Conservation (phyloP, 92 coral and sea anemone genomes). For the Plumapathes pennacea region DNA sequence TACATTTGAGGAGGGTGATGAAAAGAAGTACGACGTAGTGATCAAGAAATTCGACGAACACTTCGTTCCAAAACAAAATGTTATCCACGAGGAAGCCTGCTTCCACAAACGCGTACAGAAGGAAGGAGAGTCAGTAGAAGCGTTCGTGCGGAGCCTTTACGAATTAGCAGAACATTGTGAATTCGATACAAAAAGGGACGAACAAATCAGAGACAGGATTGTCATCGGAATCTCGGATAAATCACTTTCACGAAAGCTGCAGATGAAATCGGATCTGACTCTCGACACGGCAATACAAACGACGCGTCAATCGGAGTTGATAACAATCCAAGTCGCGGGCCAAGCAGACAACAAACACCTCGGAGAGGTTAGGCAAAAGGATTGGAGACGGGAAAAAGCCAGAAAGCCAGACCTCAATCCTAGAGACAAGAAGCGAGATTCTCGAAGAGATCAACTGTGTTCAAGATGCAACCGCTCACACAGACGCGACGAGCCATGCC, state of each 20-base stretch:
- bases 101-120: too few relatives aligned
- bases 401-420: too few relatives aligned
- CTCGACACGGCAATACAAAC: conserved; percentile 27
- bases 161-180: conserved; percentile 32
- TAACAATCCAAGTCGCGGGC: conserved; percentile 30
- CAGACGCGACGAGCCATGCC: background rate
- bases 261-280: conserved; percentile 34
- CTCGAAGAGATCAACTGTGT: conserved; percentile 17
- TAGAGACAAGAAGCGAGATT: too few relatives aligned
- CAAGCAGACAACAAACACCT: conserved; percentile 24
- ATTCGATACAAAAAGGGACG: conserved; percentile 8
- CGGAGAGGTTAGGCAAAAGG: conserved; percentile 30
- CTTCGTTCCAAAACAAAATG: conserved; percentile 28
- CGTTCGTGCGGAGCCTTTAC: conserved; percentile 8
- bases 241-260: conserved; percentile 27
- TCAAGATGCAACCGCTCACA: conserved; percentile 23
- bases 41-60: conserved; percentile 17
- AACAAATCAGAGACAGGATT: conserved; percentile 42
- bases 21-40: conserved; percentile 14
- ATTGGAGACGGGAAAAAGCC: too few relatives aligned
- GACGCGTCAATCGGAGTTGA: conserved; percentile 42
- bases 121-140: conserved; percentile 14
- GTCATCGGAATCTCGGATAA: conserved; percentile 44
- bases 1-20: background rate
- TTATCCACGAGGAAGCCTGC: conserved; percentile 25